Conservation (phyloP, 2,113 vertebrate genomes). For the Aptenodytes patagonicus region DNA sequence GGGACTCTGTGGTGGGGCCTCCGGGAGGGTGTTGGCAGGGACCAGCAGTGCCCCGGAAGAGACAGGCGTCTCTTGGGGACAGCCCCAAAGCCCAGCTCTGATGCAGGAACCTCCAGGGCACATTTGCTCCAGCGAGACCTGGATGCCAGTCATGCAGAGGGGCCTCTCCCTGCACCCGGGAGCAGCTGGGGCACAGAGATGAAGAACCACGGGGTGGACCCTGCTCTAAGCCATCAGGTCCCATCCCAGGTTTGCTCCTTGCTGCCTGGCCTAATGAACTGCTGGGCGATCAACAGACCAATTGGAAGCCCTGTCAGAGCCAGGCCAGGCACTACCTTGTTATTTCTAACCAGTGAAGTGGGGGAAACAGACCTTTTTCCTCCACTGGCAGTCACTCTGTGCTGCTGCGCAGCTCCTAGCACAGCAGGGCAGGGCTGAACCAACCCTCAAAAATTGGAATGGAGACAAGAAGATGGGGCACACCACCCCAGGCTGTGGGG, state of each 20-base stretch:
- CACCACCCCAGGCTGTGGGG: not conserved
- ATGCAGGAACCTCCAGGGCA: not conserved
- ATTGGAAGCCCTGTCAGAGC: slow-evolving; percentile 3
- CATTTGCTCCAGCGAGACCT: not conserved
- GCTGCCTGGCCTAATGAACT: not conserved
- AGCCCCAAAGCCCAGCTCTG: not conserved
- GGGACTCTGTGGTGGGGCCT: too few relatives aligned
- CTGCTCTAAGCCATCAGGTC: not conserved
- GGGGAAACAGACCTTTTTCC: not conserved
- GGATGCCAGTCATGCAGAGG: too few relatives aligned
- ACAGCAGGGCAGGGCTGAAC: not conserved
- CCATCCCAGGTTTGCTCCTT: not conserved
- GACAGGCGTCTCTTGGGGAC: fast-evolving
- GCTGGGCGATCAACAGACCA: not conserved
- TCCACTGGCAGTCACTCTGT: not conserved
- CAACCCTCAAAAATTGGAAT: not conserved
- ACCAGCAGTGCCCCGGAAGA: fast-evolving
- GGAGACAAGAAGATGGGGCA: not conserved
- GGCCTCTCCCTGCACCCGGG: not conserved
- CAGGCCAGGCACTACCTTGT: not conserved
- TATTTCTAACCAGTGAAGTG: slow-evolving; percentile 7
- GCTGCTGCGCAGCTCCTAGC: not conserved
- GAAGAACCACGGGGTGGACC: not conserved
- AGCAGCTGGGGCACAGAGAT: not conserved
- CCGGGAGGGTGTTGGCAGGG: not conserved